Base-by-base conservation (phyloP, 2,888 invertebrate species). In the Formica aserva region DNA sequence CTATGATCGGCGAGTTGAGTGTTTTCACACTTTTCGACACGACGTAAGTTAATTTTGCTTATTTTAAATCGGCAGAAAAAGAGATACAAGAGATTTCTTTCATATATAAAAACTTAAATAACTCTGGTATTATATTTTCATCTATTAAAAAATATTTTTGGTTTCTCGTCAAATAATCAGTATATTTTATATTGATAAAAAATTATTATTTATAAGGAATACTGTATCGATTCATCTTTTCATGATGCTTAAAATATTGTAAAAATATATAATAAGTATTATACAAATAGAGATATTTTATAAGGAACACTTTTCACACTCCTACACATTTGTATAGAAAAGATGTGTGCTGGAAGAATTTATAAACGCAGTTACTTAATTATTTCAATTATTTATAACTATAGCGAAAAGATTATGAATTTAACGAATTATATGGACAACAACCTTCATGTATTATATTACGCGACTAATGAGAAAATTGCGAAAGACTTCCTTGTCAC, bases 341-440 rank as follows among this genome's bases (percentile, higher is more conserved):
- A 41, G 1, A 32, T 60, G 8, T 18, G 8, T 22, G 22, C 3
- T 35, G 9, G 26, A 35, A n/a, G 9, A 26, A 35, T 63, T n/a
- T 52, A 32, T 45, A 52, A 52, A 52, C 2, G 1, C n/a, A n/a
- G 3, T 9, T 22, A 18, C 1, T 35, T n/a, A 41, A 52, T 77
- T 67, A 38, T 55, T n/a, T 26, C 9, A 52, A n/a, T 52, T n/a
- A 6, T 52, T 52, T n/a, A n/a, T 52, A 52, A 52, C n/a, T 83
- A 11, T 66, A 90, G 90, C 18, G 84, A 86, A 77, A 71, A 55
- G 5, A 60, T 69, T 45, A 80, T 89, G 76, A 89, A 85, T 71
- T 67, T 83, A 3, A 83, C 72, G 8, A 62, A 63, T 38, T 87
- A 88, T 60, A 69, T 78, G n/a, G 69, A 65, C 13, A 82, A 76